Evolutionary conservation across 2,797 vertebrate genomes (phyloP).

Genomic region (Hirundo rustica): DNA sequence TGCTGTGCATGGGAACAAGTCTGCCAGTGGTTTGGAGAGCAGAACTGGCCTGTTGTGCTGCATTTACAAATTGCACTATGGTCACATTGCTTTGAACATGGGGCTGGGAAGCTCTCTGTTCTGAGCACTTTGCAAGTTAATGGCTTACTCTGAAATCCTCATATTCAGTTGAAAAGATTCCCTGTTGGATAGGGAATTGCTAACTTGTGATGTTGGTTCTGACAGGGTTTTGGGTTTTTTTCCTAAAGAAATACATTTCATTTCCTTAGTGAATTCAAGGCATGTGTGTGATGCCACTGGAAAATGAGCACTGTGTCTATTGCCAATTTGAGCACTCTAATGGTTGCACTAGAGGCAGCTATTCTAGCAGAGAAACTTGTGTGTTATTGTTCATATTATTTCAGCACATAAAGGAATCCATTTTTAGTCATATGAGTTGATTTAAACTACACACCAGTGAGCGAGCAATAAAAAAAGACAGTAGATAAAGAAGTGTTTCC

Average conservation of each 20-base stretch:
- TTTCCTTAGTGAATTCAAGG: not conserved
- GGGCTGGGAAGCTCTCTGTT: not conserved
- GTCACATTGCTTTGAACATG: accelerated
- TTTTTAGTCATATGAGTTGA: not conserved
- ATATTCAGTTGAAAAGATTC: not conserved
- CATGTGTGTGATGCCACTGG: not conserved
- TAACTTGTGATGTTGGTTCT: not conserved
- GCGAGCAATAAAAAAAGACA: not conserved
- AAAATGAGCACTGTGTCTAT: not conserved
- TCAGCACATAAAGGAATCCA: not conserved
- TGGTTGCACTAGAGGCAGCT: not conserved
- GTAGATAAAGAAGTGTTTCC: not conserved
- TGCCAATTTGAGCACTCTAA: not conserved
- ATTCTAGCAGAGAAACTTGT: not conserved
- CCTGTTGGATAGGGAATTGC: not conserved
- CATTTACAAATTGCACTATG: accelerated
- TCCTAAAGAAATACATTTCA: not conserved
- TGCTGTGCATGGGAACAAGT: not conserved
- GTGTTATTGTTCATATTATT: not conserved
- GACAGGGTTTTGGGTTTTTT: not conserved
- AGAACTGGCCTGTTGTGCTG: not conserved
- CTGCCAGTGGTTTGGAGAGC: not conserved
- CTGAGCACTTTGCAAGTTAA: not conserved
- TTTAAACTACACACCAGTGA: not conserved
- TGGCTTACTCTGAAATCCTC: not conserved